Evolutionary conservation across 2,888 invertebrate species (phyloP), one percentile per base, ranked within the genome.

Genomic region (Pollenia amentaria): DNA sequence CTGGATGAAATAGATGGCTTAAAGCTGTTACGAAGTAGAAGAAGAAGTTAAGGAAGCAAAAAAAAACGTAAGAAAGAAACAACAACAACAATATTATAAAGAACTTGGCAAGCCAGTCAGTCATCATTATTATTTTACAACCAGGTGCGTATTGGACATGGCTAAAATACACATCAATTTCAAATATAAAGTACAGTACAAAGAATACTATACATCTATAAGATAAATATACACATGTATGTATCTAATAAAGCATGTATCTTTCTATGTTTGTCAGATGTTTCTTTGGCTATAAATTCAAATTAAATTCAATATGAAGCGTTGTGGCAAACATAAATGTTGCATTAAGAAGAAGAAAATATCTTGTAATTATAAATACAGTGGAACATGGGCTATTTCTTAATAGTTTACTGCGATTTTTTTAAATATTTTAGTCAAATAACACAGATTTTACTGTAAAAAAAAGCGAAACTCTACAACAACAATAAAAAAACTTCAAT

Each of bases 101-200:
- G 10, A 79, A 53, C 57, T 14, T 55, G 70, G 21, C 48, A 65
- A 38, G 53, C 18, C 12, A 60, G 65, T 29, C 87, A 67, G 65
- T 29, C 87, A 67, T 65, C 77, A 67, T 72, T 87, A 73, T 65
- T 44, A 48, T 11, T 76, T 72, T 65, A 67, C 53, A 79, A 80
- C 88, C 87, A 88, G 88, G 85, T 88, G 88, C 87, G 88, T 87
- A 86, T 84, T 69, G 67, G 84, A 84, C 64, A 72, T 46, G 57
- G 72, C 62, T 62, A 57, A 53, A 72, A 72, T 46, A 69, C 67
- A 64, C 48, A 76, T 29, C 51, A 57, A 67, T 38, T 60, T 75
- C 16, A 82, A 44, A 38, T 60, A 21, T 16, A 60, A 29, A 29
- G 29, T 29, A 29, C 29, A 21, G 40, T 46, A 62, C 8, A n/a